A percentile compares a stretch with the other conserved stretches of the same genome.
Evolutionary conservation across 1,140 invertebrate genomes (phyloP).

Genomic region (Hylyphantes graminicola): DNA sequence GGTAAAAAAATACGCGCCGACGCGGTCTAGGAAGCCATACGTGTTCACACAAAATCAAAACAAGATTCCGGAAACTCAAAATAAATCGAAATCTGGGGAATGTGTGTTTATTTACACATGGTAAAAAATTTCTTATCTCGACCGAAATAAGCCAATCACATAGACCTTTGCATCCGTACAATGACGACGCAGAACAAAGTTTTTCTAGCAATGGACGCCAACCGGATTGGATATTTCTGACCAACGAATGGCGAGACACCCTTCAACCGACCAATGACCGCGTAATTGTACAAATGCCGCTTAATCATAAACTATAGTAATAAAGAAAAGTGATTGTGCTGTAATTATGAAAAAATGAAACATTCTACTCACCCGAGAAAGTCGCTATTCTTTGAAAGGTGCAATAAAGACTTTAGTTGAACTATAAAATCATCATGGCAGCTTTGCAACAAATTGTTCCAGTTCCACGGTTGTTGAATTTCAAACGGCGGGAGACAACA

Average conservation of each 20-base stretch:
- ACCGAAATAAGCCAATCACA: constrained; percentile 28
- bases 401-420: background rate
- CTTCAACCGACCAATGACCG: constrained; percentile 55
- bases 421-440: too few relatives aligned
- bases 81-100: background rate
- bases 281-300: constrained; percentile 43
- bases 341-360: too few relatives aligned
- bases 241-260: constrained; percentile 52
- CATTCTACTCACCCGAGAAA: background rate
- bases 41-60: too few relatives aligned
- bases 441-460: too few relatives aligned
- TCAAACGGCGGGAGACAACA: too few relatives aligned
- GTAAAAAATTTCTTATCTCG: too few relatives aligned
- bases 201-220: constrained; percentile 54
- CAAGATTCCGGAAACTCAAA: too few relatives aligned
- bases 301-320: constrained; percentile 38
- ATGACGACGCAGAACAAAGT: constrained; percentile 47
- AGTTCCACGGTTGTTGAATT: too few relatives aligned
- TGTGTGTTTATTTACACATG: background rate
- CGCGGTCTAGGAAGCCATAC: too few relatives aligned
- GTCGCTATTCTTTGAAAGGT: background rate
- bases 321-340: background rate
- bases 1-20: too few relatives aligned
- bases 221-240: constrained; percentile 58
- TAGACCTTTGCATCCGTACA: constrained; percentile 21